Evolutionary conservation across 2,113 vertebrate species (phyloP).

Genomic region (Numenius arquata): DNA sequence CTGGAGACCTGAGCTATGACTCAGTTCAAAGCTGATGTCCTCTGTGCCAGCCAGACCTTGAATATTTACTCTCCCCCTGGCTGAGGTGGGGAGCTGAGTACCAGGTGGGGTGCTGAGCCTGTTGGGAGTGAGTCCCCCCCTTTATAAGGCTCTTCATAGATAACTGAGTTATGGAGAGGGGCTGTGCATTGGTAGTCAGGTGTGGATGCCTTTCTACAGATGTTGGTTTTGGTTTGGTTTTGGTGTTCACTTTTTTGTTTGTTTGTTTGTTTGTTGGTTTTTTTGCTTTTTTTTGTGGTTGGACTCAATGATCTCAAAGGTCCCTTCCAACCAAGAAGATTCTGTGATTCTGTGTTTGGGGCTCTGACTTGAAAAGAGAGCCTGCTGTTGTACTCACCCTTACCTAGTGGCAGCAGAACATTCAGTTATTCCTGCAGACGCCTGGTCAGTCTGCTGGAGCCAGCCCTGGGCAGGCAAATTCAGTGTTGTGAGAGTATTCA

Average conservation of each 20-base stretch:
- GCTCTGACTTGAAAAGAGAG: neutral
- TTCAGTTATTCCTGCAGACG: neutral
- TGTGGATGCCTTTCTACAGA: neutral
- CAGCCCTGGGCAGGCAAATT: neutral
- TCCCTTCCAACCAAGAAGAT: no score
- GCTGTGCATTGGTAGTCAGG: accelerated
- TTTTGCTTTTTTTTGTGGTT: no score
- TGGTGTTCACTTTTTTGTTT: no score
- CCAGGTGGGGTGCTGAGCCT: neutral
- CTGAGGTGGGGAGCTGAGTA: neutral
- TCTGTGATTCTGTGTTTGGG: no score
- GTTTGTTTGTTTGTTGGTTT: no score
- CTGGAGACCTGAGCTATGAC: neutral
- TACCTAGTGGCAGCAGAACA: neutral
- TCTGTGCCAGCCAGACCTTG: neutral
- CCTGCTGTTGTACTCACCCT: neutral
- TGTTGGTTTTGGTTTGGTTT: no score
- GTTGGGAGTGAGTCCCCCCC: accelerated
- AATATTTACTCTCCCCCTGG: neutral
- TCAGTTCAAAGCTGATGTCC: neutral
- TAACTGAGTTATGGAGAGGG: neutral
- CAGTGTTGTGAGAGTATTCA: neutral
- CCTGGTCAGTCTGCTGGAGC: neutral
- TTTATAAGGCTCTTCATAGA: neutral
- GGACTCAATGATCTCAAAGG: no score